Evolutionary conservation across 2,888 invertebrate species (phyloP).

Genomic region (Drosophila parthenogenetica): DNA sequence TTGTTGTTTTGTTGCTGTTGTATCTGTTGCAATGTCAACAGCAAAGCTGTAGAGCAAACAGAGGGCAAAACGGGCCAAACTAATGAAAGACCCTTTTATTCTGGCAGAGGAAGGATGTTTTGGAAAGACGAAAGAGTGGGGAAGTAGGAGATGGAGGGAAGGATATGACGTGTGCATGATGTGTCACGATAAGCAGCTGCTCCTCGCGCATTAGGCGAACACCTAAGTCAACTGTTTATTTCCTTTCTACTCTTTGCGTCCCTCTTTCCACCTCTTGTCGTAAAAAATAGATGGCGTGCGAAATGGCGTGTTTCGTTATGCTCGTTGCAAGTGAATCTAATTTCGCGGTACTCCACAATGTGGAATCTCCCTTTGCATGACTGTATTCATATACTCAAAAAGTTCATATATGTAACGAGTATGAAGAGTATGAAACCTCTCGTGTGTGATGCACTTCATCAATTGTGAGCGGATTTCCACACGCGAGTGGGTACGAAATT

Average conservation of each 20-base stretch:
- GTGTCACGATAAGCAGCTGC: constrained; percentile 52
- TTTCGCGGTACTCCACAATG: constrained; percentile 30
- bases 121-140: neutral
- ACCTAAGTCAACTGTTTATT: neutral
- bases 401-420: constrained; percentile 13
- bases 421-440: constrained; percentile 1
- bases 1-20: constrained; percentile 15
- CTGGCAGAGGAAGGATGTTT: neutral
- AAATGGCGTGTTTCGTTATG: constrained; percentile 39
- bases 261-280: neutral
- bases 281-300: constrained; percentile 47
- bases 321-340: constrained; percentile 31
- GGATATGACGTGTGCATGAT: constrained; percentile 41
- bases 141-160: constrained; percentile 1
- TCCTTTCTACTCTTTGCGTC: no score
- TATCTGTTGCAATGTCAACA: constrained; percentile 51
- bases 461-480: constrained; percentile 7
- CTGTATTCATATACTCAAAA: constrained; percentile 1
- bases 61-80: constrained; percentile 5
- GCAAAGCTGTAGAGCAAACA: constrained; percentile 33
- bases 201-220: constrained; percentile 43
- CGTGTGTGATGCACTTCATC: constrained; percentile 39
- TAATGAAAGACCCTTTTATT: constrained; percentile 15
- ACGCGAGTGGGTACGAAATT: constrained; percentile 30
- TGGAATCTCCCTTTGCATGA: neutral